phyloP scores from a whole-genome alignment of 2,888 invertebrate genomes.

The Agrotis clavis region DNA sequence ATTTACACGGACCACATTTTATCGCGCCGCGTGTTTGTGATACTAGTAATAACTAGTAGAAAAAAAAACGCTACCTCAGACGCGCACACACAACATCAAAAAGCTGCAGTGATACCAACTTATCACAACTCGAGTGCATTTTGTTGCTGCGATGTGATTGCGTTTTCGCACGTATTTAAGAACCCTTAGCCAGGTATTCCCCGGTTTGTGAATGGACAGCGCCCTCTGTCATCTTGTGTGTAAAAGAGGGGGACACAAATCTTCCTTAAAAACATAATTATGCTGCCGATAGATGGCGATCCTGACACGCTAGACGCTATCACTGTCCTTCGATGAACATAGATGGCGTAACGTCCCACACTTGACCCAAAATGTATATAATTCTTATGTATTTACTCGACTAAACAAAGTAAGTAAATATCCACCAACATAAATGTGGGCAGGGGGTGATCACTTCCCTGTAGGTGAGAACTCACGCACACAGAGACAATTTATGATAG shows the following conservation, averaged over 20 bases:
- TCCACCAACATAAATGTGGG: neutral
- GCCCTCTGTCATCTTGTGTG: slow-evolving; percentile 17
- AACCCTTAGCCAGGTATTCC: neutral
- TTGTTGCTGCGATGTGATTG: no score
- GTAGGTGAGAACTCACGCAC: no score
- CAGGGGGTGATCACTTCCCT: no score
- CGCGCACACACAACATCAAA: no score
- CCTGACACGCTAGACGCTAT: neutral
- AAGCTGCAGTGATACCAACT: no score
- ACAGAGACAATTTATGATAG: no score
- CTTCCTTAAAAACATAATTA: neutral
- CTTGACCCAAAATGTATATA: neutral
- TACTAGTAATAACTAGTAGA: no score
- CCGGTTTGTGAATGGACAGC: neutral
- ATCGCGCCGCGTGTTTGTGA: no score
- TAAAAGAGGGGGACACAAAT: neutral
- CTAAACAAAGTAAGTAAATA: slow-evolving; percentile 5
- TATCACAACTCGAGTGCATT: no score
- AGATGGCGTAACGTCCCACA: slow-evolving; percentile 15
- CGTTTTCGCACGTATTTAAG: no score
- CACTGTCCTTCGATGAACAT: neutral
- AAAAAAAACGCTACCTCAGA: no score
- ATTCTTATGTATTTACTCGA: neutral
- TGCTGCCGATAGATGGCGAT: slow-evolving; percentile 5
- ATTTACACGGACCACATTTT: no score